Base-by-base conservation (phyloP, 2,113 vertebrate genomes). In the Carassius gibelio region DNA sequence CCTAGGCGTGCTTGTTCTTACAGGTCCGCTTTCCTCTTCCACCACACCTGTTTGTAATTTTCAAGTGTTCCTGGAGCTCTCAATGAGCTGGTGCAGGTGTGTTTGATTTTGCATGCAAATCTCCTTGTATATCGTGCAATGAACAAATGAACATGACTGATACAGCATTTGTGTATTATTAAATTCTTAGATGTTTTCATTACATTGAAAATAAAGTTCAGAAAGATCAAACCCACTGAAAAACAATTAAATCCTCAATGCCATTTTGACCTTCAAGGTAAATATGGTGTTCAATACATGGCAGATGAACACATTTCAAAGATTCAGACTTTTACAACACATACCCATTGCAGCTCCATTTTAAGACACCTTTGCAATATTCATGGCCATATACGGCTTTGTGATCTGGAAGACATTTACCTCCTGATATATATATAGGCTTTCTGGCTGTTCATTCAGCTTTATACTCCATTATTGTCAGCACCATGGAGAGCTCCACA, bases 401-500 rank as follows among this genome's bases (percentile, higher is more conserved):
- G 19, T 61, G 57, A 61, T 71, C 36, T 38, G 68, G 68, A 71
- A 38, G 36, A 38, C 19, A 2, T 71, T 71, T 17, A 21, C 36
- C 17, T 38, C 34, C 34, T 71, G 34, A 21, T 71, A 42, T 38
- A 42, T 38, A 36, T 11, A 64, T 19, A 61, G 15, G n/a, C 21
- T 38, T 13, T 50, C 8, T 45, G 71, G 38, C 21, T 48, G 38
- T 48, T 74, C 71, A 14, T 23, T 13, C 21, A 61, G 6, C 8
- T 61, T 61, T 21, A 59, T 59, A 61, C 19, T 21, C 57, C 21
- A 23, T 48, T 45, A 48, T 48, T 62, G 30, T 64, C 79, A 82
- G 72, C 71, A 82, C 72, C 72, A 82, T 30, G 79, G 79, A 86
- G 57, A 86, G 85, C 79, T 77, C 72, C 61, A 62, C 2, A 2